A percentile compares a stretch with the other conserved stretches of the same genome.
These are phyloP conservation scores for Parapristionchus giblindavisi DNA, from an alignment of 2,888 invertebrate genomes.

Conservation along the genomic window DNA sequence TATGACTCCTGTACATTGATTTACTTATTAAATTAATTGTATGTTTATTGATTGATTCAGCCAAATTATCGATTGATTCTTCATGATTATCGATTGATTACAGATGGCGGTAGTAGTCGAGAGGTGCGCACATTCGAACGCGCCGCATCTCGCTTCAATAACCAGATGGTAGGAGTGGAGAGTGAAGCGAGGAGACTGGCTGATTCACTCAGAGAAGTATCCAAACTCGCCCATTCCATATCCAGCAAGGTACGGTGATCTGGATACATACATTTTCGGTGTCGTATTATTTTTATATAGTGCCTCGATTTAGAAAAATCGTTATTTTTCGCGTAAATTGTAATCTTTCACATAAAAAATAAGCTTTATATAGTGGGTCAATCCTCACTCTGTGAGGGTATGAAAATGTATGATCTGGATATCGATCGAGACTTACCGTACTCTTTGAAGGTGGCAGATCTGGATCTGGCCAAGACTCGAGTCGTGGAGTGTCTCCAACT, in stretches of 20 bases:
- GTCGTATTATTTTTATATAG: background rate
- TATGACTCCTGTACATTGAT: no score
- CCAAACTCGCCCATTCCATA: conserved; percentile 63
- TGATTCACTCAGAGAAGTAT: conserved; percentile 78
- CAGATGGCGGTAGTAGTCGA: conserved; percentile 30
- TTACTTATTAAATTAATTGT: no score
- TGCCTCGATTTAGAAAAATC: no score
- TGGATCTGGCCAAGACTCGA: conserved; percentile 90
- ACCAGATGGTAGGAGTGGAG: conserved; percentile 73
- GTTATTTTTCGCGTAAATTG: no score
- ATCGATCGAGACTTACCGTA: background rate
- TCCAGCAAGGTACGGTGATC: conserved; percentile 86
- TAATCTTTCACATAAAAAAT: no score
- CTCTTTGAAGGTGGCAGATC: conserved; percentile 78
- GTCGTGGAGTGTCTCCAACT: conserved; percentile 92
- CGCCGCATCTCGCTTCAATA: conserved; percentile 63
- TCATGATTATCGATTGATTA: background rate
- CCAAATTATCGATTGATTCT: background rate
- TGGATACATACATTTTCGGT: background rate
- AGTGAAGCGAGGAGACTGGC: conserved; percentile 83
- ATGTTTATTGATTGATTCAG: no score
- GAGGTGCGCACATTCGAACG: conserved; percentile 56
- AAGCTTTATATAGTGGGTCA: background rate
- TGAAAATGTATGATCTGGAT: background rate
- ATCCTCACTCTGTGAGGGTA: background rate